A percentile compares a stretch with the other conserved stretches of the same genome.
These are phyloP conservation scores for Chitala chitala DNA, from an alignment of 2,113 vertebrate species.

Conservation along the genomic window DNA sequence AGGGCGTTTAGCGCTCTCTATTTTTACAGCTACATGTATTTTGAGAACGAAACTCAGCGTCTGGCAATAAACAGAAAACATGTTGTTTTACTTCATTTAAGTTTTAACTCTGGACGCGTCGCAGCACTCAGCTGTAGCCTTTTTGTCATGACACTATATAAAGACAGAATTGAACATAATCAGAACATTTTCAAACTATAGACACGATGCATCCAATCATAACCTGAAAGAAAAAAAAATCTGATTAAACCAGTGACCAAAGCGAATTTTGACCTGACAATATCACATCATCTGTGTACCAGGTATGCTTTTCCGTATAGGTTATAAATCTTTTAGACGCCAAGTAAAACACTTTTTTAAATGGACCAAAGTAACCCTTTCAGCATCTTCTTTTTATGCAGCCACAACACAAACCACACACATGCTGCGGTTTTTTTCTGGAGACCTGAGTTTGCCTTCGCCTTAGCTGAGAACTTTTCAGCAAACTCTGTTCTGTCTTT, in stretches of 20 bases:
- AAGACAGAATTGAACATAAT: background rate
- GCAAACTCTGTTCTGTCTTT: background rate
- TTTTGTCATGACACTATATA: background rate
- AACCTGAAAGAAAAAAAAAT: no score
- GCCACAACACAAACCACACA: background rate
- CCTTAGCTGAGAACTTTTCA: background rate
- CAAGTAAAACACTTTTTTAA: background rate
- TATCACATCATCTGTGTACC: background rate
- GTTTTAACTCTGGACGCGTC: no score
- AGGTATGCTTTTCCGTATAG: background rate
- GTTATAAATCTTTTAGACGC: background rate
- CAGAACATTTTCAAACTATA: no score
- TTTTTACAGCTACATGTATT: background rate
- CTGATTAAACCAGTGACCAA: no score
- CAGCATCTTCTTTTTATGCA: no score
- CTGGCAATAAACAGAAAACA: no score
- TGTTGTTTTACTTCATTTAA: no score
- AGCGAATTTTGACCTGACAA: background rate
- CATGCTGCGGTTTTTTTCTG: background rate
- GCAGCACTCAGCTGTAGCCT: no score
- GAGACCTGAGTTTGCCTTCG: background rate
- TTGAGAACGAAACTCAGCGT: no score
- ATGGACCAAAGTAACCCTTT: constrained; percentile 2
- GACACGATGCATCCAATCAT: no score
- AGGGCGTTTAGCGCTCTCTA: background rate